Evolutionary conservation across 2,797 vertebrate genomes (phyloP), one percentile per base, ranked within the genome.

Genomic region (Rhabdophis nuchalis): DNA sequence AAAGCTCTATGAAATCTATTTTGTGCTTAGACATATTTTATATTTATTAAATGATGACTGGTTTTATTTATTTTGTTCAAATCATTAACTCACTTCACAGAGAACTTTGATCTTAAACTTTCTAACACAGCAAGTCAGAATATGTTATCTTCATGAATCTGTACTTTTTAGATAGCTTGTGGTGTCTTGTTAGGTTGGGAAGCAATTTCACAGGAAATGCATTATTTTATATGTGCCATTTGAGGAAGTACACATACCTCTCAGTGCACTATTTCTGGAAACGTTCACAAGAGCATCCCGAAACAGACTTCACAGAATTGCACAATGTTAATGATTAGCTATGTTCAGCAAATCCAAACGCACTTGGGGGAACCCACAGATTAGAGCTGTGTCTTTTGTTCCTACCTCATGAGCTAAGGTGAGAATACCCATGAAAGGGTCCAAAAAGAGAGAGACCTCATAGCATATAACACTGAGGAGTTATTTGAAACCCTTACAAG

Each of bases 151-250:
- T 56, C 36, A 87, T 56, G 60, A 61, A 29, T 57, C 68, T 77
- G 90, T 61, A 86, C 58, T 86, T 91, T 86, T 87, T 36, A 57
- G 27, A 27, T 64, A 77, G n/a, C 58, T 57, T 61, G 54, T 5
- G 5, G 23, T 57, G 9, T 87, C 50, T 58, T 20, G 14, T 88
- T 68, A 94, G 92, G 77, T 52, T 91, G 93, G 82, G 64, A 95
- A 93, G 14, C 90, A 92, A 90, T 91, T 60, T 57, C 27, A 82
- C 29, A 46, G 60, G 52, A 91, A 88, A 93, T 46, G 0, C 2
- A 95, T 18, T 85, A 91, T 92, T 93, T 92, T 46, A 16, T 89
- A 92, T 94, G 64, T 32, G 85, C 0, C 0, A 27, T 91, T 88
- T 93, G 91, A 92, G 93, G 52, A 92, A 93, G 89, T 58, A 50